phyloP scores from a whole-genome alignment of 2,888 invertebrate genomes.

The Bembecia ichneumoniformis region DNA sequence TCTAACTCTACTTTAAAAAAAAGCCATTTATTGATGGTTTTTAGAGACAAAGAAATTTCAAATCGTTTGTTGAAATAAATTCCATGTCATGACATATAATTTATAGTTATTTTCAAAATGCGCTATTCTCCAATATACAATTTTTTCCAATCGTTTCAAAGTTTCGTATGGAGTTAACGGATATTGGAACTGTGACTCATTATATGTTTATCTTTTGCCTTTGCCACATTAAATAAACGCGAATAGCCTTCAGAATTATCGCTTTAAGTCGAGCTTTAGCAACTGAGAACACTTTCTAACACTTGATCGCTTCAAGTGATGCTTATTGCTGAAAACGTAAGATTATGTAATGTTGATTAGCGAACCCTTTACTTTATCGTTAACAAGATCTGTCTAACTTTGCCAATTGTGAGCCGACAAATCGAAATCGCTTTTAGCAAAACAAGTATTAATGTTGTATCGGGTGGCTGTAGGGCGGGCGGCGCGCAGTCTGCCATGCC shows the following conservation, averaged over 20 bases:
- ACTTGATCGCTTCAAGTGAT: neutral
- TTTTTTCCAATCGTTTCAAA: no score
- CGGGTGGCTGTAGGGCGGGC: constrained; percentile 46
- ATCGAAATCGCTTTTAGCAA: constrained; percentile 71
- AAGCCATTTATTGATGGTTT: no score
- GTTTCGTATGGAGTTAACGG: no score
- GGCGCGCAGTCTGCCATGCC: constrained; percentile 55
- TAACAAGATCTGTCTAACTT: constrained; percentile 68
- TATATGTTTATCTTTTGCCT: no score
- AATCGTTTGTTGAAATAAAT: no score
- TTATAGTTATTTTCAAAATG: no score
- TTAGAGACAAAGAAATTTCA: no score
- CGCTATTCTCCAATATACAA: no score
- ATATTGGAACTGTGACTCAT: no score
- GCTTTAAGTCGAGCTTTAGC: neutral
- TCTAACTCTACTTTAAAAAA: no score
- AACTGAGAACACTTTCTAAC: neutral
- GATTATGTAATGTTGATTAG: constrained; percentile 36
- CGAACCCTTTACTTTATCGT: constrained; percentile 54
- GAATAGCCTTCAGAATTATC: neutral
- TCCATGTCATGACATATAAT: no score
- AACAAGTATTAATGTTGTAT: constrained; percentile 72
- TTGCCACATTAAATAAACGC: no score
- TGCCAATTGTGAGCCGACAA: constrained; percentile 65
- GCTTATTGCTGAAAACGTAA: neutral